Conservation (phyloP, 2,797 vertebrate species). For the Hemibagrus guttatus region DNA sequence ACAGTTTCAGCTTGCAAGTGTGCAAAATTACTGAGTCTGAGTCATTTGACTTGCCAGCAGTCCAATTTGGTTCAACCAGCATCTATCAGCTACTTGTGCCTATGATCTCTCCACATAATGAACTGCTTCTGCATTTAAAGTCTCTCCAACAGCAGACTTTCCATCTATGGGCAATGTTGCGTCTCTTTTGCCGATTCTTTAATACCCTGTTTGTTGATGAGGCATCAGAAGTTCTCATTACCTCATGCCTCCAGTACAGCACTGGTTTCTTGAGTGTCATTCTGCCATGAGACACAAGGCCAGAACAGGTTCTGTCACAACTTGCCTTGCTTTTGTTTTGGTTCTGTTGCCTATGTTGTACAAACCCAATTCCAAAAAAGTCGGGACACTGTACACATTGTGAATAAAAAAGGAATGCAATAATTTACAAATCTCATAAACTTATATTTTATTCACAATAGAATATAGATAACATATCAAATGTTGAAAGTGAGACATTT, state of each 20-base stretch:
- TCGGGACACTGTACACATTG: no score
- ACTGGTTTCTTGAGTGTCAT: background rate
- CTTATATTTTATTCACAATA: no score
- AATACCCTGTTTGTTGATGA: background rate
- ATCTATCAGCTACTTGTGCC: background rate
- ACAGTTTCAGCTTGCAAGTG: background rate
- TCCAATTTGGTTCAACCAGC: background rate
- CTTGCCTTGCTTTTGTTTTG: conserved; percentile 3
- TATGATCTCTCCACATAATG: background rate
- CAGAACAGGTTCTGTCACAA: conserved; percentile 3
- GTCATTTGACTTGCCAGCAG: background rate
- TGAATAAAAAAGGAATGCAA: no score
- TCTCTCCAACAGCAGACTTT: background rate
- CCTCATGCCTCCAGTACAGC: background rate
- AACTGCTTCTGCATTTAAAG: background rate
- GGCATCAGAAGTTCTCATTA: background rate
- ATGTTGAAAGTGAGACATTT: no score
- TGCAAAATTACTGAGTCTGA: background rate
- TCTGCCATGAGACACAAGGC: background rate
- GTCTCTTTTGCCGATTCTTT: background rate
- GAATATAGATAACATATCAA: no score
- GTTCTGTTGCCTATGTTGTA: background rate
- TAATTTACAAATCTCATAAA: no score
- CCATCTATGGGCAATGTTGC: background rate
- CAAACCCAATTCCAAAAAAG: no score